Percentiles rank a stretch among this genome's conserved stretches.
phyloP scores from a whole-genome alignment of 2,113 vertebrate species.

The Nannobrachium achirus region DNA sequence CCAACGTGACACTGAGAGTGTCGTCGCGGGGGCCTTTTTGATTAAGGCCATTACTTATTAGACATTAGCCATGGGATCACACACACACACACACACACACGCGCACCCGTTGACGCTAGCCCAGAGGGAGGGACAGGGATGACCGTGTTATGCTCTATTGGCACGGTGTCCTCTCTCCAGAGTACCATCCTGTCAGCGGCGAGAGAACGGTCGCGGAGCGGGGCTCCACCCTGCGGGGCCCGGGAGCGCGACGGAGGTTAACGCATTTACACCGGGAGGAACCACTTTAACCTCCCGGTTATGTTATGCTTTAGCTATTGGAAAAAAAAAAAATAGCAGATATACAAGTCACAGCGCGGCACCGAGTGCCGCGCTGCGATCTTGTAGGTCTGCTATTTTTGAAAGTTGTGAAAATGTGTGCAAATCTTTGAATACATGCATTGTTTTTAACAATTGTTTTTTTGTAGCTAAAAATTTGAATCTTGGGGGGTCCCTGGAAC shows the following conservation, averaged over 20 bases:
- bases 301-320: no score
- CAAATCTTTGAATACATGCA: no score
- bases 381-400: no score
- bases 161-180: slow-evolving; percentile 40
- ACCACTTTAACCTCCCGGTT: no score
- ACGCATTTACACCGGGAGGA: no score
- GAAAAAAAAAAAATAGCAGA: no score
- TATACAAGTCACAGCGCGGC: no score
- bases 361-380: no score
- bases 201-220: slow-evolving; percentile 31
- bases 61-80: slow-evolving; percentile 62
- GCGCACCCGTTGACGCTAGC: slow-evolving; percentile 49
- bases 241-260: slow-evolving; percentile 27
- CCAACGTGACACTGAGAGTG: slow-evolving; percentile 36
- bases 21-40: slow-evolving; percentile 56
- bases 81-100: slow-evolving; percentile 54
- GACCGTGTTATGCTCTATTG: slow-evolving; percentile 30
- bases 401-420: no score
- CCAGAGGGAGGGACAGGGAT: slow-evolving; percentile 26
- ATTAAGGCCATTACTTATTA: slow-evolving; percentile 69
- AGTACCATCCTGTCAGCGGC: slow-evolving; percentile 31
- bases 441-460: no score
- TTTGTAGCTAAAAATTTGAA: no score
- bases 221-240: slow-evolving; percentile 31
- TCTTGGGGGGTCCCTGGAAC: no score